phyloP scores from a whole-genome alignment of 1,140 invertebrate genomes.

The Drosophila orosa region DNA sequence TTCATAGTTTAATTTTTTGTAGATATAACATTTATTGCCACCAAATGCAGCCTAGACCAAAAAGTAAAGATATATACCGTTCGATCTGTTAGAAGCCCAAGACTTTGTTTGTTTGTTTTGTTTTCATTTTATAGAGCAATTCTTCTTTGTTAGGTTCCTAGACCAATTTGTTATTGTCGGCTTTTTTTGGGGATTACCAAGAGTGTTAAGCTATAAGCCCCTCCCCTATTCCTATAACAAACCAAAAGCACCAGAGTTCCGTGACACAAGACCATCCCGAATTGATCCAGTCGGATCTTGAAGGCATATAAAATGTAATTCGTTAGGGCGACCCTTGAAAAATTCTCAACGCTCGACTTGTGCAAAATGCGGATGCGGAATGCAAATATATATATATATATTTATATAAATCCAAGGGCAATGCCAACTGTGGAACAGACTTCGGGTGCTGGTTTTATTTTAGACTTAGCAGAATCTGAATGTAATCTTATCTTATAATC shows the following conservation, averaged over 20 bases:
- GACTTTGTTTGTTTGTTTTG: constrained; percentile 53
- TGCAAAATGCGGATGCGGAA: constrained; percentile 33
- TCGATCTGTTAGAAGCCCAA: constrained; percentile 57
- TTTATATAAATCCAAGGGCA: constrained; percentile 29
- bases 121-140: constrained; percentile 55
- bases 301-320: constrained; percentile 33
- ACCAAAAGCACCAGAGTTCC: constrained; percentile 3
- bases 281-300: constrained; percentile 6
- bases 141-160: constrained; percentile 41
- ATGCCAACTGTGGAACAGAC: constrained; percentile 27
- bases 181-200: constrained; percentile 4
- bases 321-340: constrained; percentile 1
- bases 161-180: constrained; percentile 35
- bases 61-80: constrained; percentile 43
- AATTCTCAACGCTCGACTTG: constrained; percentile 14
- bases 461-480: constrained; percentile 16
- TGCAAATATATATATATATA: neutral
- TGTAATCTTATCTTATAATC: constrained; percentile 31
- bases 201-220: constrained; percentile 4
- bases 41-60: constrained; percentile 78
- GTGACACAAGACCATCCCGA: constrained; percentile 10
- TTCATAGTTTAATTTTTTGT: constrained; percentile 12
- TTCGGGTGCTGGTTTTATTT: constrained; percentile 12
- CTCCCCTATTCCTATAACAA: constrained; percentile 1
- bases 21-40: constrained; percentile 34